phyloP scores from a whole-genome alignment of 2,888 invertebrate species.

The Brachypterus glaber region DNA sequence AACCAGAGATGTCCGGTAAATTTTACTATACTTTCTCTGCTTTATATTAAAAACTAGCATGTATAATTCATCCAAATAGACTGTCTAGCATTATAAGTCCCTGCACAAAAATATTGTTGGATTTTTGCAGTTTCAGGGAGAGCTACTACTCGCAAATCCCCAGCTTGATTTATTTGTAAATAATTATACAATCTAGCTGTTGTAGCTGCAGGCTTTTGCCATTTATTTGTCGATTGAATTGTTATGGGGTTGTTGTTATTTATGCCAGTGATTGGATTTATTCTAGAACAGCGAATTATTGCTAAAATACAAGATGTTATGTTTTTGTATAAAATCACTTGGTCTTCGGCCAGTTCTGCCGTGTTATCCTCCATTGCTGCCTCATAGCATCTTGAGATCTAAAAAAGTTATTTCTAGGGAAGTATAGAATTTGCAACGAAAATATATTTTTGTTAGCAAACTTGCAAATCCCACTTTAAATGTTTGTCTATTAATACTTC shows the following conservation, averaged over 20 bases:
- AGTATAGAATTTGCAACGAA: too few relatives aligned
- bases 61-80: conserved; percentile 30
- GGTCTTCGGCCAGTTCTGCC: conserved; percentile 43
- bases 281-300: conserved; percentile 50
- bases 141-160: conserved; percentile 47
- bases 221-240: conserved; percentile 23
- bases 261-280: conserved; percentile 58
- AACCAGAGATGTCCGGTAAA: too few relatives aligned
- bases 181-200: conserved; percentile 42
- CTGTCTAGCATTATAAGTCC: conserved; percentile 45
- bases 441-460: too few relatives aligned
- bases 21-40: too few relatives aligned
- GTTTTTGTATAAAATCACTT: conserved; percentile 50
- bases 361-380: conserved; percentile 46
- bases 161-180: conserved; percentile 46
- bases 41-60: too few relatives aligned
- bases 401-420: conserved; percentile 9
- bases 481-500: too few relatives aligned
- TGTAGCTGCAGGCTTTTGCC: conserved; percentile 31
- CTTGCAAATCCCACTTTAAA: too few relatives aligned
- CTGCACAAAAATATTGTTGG: conserved; percentile 46
- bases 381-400: conserved; percentile 48
- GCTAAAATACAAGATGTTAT: conserved; percentile 58
- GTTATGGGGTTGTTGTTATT: conserved; percentile 46
- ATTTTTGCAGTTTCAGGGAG: conserved; percentile 46